Evolutionary conservation across 2,797 vertebrate species (phyloP), one percentile per base, ranked within the genome.

Genomic region (Chloroceryle amazona): DNA sequence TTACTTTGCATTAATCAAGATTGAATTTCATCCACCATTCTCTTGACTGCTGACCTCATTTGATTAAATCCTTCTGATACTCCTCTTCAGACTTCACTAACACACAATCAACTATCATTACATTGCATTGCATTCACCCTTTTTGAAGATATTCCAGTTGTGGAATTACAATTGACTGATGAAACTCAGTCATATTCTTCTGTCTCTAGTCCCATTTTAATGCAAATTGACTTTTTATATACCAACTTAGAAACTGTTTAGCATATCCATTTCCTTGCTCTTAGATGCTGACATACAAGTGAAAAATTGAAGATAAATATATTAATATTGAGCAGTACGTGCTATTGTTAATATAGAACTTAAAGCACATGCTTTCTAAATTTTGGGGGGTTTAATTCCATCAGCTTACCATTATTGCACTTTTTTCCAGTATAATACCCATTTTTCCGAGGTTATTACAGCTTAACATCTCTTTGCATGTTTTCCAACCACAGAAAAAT

Each of bases 1-100:
- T 89, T 94, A 85, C 73, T 92, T 62, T 76, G 80, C 90, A 89
- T 89, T 93, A 91, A 94, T 96, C 70, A 89, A 71, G 86, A 92
- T 7, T 57, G 73, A 93, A 93, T 93, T 96, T 96, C 88, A 97
- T 90, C 86, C 61, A 94, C 89, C 86, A 80, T 86, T 94, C 82
- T 90, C 66, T 68, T 95, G 73, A 92, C 86, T 93, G 78, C 37
- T 94, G 88, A 94, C 83, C 90, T 89, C 60, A 52, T 46, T 75
- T 92, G 63, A 94, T 90, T 74, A 95, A 94, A 95, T 80, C 39
- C 61, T 86, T 67, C 70, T 67, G 63, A 93, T 84, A 60, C 11
- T 73, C 80, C 67, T 90, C 70, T 86, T 91, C 67, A 79, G 76
- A 94, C 51, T 66, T 86, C 60, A 71, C 88, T 80, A 80, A 51